These are phyloP conservation scores for Frieseomelitta varia DNA, from an alignment of 1,140 invertebrate genomes.

Conservation along the genomic window DNA sequence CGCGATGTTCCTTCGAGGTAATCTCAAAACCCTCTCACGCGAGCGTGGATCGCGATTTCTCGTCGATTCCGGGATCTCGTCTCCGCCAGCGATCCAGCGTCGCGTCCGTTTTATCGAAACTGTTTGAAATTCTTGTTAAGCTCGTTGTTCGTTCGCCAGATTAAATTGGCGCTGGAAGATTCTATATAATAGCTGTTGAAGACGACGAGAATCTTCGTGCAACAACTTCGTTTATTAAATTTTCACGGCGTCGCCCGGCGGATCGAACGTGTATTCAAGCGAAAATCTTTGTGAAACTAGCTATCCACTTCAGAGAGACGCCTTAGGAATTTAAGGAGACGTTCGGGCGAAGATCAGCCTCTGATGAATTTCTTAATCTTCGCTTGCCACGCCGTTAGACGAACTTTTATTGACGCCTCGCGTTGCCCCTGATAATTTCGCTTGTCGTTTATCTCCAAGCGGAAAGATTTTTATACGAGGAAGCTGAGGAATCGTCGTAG, in stretches of 20 bases:
- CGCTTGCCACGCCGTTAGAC: neutral
- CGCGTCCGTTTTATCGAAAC: neutral
- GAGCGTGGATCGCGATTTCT: neutral
- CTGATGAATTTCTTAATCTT: conserved; percentile 36
- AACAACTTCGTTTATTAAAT: neutral
- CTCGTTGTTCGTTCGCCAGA: conserved; percentile 17
- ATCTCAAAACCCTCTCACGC: neutral
- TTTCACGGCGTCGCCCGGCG: neutral
- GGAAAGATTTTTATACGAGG: neutral
- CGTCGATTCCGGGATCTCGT: too few species aligned
- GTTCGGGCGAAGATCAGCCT: conserved; percentile 29
- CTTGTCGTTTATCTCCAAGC: conserved; percentile 46
- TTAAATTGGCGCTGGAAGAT: conserved; percentile 15
- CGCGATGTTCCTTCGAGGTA: neutral
- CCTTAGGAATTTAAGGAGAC: neutral
- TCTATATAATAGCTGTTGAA: neutral
- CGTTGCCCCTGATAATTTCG: conserved; percentile 39
- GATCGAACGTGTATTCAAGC: neutral
- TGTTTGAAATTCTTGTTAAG: conserved; percentile 8
- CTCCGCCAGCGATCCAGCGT: neutral
- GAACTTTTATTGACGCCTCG: conserved; percentile 48
- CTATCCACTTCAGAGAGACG: neutral
- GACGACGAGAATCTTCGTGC: neutral
- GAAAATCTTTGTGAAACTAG: neutral
- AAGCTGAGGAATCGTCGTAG: neutral